Percentiles rank a stretch among this genome's conserved stretches.
phyloP scores from a whole-genome alignment of 1,140 invertebrate genomes.

The Drosophila azteca region DNA sequence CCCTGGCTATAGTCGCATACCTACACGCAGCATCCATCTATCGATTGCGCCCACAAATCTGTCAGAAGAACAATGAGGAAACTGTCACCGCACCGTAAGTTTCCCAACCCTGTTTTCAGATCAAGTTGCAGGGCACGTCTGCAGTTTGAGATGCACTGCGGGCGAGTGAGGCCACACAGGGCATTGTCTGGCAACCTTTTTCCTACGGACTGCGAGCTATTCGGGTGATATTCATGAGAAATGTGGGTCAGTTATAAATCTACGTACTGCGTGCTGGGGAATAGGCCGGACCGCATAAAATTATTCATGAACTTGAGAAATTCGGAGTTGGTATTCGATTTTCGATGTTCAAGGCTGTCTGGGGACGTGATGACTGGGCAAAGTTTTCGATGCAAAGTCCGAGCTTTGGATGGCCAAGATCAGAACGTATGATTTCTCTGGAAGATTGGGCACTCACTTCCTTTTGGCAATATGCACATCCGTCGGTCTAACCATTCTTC shows the following conservation, averaged over 20 bases:
- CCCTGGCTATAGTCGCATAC: neutral
- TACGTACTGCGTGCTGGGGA: slow-evolving; percentile 26
- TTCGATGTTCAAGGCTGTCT: slow-evolving; percentile 45
- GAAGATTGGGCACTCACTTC: neutral
- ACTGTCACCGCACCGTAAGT: slow-evolving; percentile 13
- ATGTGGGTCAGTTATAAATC: slow-evolving; percentile 71
- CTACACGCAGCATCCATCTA: slow-evolving; percentile 7
- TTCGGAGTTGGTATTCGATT: slow-evolving; percentile 32
- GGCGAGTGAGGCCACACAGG: slow-evolving; percentile 7
- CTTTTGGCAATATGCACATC: neutral
- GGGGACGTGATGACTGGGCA: slow-evolving; percentile 22
- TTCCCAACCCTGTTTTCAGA: slow-evolving; percentile 23
- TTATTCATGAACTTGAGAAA: slow-evolving; percentile 46
- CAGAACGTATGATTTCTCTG: slow-evolving; percentile 3
- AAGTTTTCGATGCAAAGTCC: neutral
- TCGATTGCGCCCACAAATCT: slow-evolving; percentile 39
- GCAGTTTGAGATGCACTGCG: slow-evolving; percentile 31
- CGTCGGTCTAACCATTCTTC: neutral
- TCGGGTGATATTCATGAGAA: slow-evolving; percentile 33
- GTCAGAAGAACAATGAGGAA: slow-evolving; percentile 53
- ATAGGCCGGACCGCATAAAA: slow-evolving; percentile 44
- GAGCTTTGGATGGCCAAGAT: neutral
- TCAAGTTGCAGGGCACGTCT: slow-evolving; percentile 35
- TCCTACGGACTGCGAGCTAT: too few relatives aligned
- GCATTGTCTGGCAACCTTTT: too few relatives aligned